Evolutionary conservation across 2,113 vertebrate genomes (phyloP).

Genomic region (Cichladusa arquata): DNA sequence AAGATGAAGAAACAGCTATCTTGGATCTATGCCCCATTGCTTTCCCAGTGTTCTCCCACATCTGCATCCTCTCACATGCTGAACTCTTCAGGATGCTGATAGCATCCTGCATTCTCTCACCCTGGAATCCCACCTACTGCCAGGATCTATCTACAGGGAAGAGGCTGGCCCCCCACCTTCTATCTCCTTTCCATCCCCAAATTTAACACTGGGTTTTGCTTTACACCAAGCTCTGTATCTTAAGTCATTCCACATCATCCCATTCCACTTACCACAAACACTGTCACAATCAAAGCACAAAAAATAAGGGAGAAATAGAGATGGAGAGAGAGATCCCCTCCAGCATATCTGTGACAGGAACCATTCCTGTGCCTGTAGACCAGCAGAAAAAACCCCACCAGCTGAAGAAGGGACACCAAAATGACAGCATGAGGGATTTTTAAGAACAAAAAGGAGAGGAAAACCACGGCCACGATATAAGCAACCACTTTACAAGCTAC

Average conservation of each 20-base stretch:
- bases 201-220: not conserved
- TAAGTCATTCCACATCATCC: not conserved
- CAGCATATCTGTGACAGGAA: not conserved
- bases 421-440: not conserved
- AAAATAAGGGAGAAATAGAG: not conserved
- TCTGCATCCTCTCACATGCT: not conserved
- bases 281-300: not conserved
- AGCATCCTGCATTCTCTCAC: not conserved
- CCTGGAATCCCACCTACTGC: not conserved
- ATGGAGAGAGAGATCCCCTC: not conserved
- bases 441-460: not conserved
- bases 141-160: not conserved
- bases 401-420: not conserved
- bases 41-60: not conserved
- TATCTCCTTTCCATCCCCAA: not conserved
- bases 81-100: not conserved
- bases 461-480: fast-evolving
- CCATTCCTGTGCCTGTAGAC: not conserved
- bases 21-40: not conserved
- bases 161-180: not conserved
- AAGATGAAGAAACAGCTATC: not conserved
- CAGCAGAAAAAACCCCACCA: not conserved
- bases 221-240: not conserved
- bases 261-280: not conserved
- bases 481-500: not conserved